A percentile compares a stretch with the other conserved stretches of the same genome.
Conservation (phyloP, 2,888 invertebrate species). For the Prosopocoilus inquinatus region DNA sequence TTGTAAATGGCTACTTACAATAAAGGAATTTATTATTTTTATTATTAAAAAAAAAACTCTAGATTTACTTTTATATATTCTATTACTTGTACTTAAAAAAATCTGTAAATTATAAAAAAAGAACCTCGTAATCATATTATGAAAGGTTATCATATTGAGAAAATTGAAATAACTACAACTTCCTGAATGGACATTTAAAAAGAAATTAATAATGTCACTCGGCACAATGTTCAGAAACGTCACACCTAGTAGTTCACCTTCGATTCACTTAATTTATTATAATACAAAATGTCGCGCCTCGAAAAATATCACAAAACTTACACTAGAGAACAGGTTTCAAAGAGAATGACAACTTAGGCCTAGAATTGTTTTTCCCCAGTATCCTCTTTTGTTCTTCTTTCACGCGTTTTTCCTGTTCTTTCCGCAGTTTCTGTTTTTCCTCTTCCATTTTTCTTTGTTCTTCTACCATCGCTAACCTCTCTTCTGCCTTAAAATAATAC, state of each 20-base stretch:
- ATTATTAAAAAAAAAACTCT: background rate
- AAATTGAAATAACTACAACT: too few relatives aligned
- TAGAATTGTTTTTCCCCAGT: conserved; percentile 93
- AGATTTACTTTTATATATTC: background rate
- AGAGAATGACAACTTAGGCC: conserved; percentile 92
- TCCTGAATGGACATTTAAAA: too few relatives aligned
- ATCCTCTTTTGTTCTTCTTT: conserved; percentile 97
- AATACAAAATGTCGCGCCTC: background rate
- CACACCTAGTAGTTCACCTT: too few relatives aligned
- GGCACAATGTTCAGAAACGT: too few relatives aligned
- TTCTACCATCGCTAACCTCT: conserved; percentile 93
- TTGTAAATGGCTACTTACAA: too few relatives aligned
- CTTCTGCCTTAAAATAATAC: conserved; percentile 76
- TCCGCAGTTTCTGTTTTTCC: conserved; percentile 87
- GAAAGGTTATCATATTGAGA: too few relatives aligned
- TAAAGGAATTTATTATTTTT: too few relatives aligned
- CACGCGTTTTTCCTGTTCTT: conserved; percentile 87
- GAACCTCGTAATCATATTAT: too few relatives aligned
- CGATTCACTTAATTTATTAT: too few relatives aligned
- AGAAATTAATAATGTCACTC: too few relatives aligned
- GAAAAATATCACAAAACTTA: conserved; percentile 1
- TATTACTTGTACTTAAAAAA: conserved; percentile 4
- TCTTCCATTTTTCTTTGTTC: conserved; percentile 96
- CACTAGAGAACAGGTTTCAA: conserved; percentile 69
- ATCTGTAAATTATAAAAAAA: conserved; percentile 1